Base-by-base conservation (phyloP, 2,888 invertebrate species). In the Cepaea hortensis region DNA sequence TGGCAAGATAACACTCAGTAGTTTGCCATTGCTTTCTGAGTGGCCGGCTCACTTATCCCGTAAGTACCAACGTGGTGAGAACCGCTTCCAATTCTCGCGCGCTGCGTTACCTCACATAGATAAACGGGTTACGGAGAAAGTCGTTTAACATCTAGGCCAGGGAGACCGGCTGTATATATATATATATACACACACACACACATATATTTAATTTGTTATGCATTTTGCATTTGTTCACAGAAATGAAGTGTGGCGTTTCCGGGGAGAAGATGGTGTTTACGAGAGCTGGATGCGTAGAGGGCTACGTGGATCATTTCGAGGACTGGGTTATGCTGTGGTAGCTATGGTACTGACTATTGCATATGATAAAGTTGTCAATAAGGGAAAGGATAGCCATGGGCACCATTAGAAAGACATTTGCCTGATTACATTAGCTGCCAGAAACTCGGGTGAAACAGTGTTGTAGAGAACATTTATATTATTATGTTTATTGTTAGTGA, bases 181-280 rank as follows among this genome's bases (percentile, higher is more conserved):
- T n/a, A n/a, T n/a, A 55, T 9, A 55, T 9, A 55, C 4, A 55
- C 55, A 55, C 55, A 55, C 55, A 55, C 55, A 55, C 55, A 55
- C 4, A 55, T 55, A 55, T 55, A 55, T 55, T 55, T 55, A 55
- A 55, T 55, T 6, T 55, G 55, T 55, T 4, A 55, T n/a, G n/a
- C n/a, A n/a, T 18, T 50, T 6, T 65, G 50, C 20, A 4, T 85
- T 68, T 72, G 35, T 68, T 85, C 83, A 72, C 89, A 90, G 90
- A 83, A 90, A 90, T 88, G 90, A 90, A 85, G 90, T 87, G 7
- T 90, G 90, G 90, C 87, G 89, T 3, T 90, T 81, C 84, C 79
- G 81, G 6, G 85, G 81, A 35, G 81, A 72, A 48, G 80, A 77
- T 72, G 80, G 83, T 4, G 84, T 87, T 61, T 76, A 61, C 15